Percentiles rank a stretch among this genome's conserved stretches.
Conservation (phyloP, 2,888 invertebrate species). For the Perithous albicinctus region DNA sequence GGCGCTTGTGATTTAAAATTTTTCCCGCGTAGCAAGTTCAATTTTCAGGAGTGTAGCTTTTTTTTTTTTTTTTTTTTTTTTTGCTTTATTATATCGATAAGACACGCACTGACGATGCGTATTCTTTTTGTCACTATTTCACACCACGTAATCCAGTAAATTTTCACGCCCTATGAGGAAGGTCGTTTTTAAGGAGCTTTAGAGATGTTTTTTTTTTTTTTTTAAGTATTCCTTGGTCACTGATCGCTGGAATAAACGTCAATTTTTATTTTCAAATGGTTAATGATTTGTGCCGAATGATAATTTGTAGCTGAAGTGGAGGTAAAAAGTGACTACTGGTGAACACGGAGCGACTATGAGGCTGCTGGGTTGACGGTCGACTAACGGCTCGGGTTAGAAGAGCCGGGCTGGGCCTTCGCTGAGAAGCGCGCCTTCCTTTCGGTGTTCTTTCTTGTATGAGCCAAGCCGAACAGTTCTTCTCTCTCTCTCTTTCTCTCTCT, state of each 20-base stretch:
- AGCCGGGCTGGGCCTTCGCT: conserved; percentile 54
- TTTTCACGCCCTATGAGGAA: background rate
- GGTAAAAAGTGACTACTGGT: background rate
- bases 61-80: no score
- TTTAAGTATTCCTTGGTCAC: background rate
- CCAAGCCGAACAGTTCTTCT: conserved; percentile 7
- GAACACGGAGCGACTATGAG: conserved; percentile 64
- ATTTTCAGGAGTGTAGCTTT: no score
- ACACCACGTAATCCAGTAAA: conserved; percentile 19
- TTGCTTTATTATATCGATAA: conserved; percentile 8
- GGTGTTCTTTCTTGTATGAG: conserved; percentile 46
- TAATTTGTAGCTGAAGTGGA: conserved; percentile 37
- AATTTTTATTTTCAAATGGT: no score
- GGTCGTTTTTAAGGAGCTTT: conserved; percentile 14
- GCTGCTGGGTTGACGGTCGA: conserved; percentile 68
- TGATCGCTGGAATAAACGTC: no score
- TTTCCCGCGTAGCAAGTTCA: no score
- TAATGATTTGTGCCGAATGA: conserved; percentile 21
- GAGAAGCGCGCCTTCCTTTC: conserved; percentile 46
- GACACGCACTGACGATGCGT: conserved; percentile 25
- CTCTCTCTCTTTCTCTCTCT: conserved; percentile 22
- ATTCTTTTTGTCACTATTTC: conserved; percentile 5
- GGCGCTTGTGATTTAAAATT: no score
- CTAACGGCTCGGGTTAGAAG: conserved; percentile 64
- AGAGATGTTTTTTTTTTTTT: conserved; percentile 3